phyloP scores from a whole-genome alignment of 2,888 invertebrate genomes.

The Ormyrus nitidulus region DNA sequence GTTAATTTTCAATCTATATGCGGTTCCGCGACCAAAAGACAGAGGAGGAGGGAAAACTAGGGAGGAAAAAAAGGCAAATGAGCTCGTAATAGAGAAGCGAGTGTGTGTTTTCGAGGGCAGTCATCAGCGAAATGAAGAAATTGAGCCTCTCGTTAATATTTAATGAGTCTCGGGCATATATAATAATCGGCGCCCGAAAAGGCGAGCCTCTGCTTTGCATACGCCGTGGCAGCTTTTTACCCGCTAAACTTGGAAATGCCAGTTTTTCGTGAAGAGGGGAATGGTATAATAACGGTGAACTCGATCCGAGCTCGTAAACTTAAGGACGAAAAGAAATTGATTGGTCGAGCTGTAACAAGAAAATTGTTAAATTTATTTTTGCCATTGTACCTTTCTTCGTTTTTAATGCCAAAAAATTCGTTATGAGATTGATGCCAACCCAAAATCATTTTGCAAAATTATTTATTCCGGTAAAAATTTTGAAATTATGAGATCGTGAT shows the following conservation, averaged over 20 bases:
- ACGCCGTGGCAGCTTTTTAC: background rate
- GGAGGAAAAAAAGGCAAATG: conserved; percentile 24
- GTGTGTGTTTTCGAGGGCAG: conserved; percentile 15
- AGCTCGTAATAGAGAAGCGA: conserved; percentile 36
- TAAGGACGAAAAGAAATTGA: too few species aligned
- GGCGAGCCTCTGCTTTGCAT: conserved; percentile 23
- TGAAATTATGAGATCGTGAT: too few species aligned
- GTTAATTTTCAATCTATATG: conserved; percentile 76
- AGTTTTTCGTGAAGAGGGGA: background rate
- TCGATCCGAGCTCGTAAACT: background rate
- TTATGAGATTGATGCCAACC: too few species aligned
- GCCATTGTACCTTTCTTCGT: too few species aligned
- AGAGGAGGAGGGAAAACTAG: conserved; percentile 22
- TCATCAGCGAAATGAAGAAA: conserved; percentile 72
- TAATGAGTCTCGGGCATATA: conserved; percentile 65
- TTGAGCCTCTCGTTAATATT: conserved; percentile 73
- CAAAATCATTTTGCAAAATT: too few species aligned
- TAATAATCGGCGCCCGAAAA: conserved; percentile 2
- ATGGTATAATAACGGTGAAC: background rate
- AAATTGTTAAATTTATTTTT: too few species aligned
- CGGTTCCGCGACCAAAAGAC: conserved; percentile 62
- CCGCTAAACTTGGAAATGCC: background rate
- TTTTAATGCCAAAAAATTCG: too few species aligned
- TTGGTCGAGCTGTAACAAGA: too few species aligned
- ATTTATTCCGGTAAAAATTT: too few species aligned